Evolutionary conservation across 2,888 invertebrate species (phyloP), one percentile per base, ranked within the genome.

Genomic region (Yponomeuta evonymella): DNA sequence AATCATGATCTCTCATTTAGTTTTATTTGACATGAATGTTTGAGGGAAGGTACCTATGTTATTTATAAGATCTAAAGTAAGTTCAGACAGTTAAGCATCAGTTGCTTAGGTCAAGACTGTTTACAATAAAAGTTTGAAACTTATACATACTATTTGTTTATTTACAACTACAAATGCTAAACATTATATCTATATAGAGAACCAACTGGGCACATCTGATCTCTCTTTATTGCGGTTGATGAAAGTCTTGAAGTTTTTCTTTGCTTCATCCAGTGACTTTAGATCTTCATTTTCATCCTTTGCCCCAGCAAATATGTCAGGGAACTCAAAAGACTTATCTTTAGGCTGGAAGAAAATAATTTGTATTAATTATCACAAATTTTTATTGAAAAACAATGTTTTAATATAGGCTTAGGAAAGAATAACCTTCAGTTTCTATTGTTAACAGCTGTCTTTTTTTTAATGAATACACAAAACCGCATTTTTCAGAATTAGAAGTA

Each of bases 131-230:
- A 58, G 15, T 58, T 58, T 12, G 51, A 15, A 58, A 58, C 51
- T 58, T 8, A 43, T 58, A 58, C 15, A 15, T 15, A 70, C 67
- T 71, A 71, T 70, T 69, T 48, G 70, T 70, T 71, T 48, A 71
- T 70, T 71, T 67, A 68, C 33, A 70, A 63, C 36, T 62, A 71
- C 33, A 67, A 70, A 64, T 69, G 10, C 29, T 48, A 69, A 2
- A n/a, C 12, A 70, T 6, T 64, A 62, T 36, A 33, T 11, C 15
- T 93, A 96, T 79, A 96, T 92, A 48, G 95, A 94, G 86, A 95
- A 97, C 97, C 97, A 97, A 73, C 95, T 95, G 6, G 97, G 96
- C 66, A 95, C 88, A 78, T 95, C 96, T 67, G 95, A 94, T 79
- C 95, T 92, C 73, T 94, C 87, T 84, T 95, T 95, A 79, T 95